Conservation (phyloP, 2,113 vertebrate genomes). For the Pipa parva region DNA sequence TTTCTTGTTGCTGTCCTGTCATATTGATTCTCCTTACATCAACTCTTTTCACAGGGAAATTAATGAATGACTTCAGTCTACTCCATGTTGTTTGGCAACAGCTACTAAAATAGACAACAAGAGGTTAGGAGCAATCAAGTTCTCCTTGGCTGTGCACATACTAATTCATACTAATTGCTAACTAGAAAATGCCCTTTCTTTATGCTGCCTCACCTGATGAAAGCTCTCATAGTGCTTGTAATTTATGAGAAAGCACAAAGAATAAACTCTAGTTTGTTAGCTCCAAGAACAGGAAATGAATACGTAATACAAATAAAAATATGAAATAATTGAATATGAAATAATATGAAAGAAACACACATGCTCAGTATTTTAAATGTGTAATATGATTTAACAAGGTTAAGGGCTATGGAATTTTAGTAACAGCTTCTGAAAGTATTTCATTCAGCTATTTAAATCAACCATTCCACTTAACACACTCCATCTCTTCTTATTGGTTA, state of each 20-base stretch:
- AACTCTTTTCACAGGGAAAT: not conserved
- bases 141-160: not conserved
- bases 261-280: not conserved
- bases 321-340: too few species aligned
- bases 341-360: not conserved
- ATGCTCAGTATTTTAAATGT: not conserved
- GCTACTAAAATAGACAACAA: not conserved
- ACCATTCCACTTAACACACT: not conserved
- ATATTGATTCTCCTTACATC: not conserved
- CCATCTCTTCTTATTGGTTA: not conserved
- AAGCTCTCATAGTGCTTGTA: not conserved
- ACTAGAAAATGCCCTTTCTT: not conserved
- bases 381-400: not conserved
- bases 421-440: not conserved
- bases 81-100: not conserved
- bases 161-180: constrained; percentile 19
- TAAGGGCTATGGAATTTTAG: not conserved
- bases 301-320: not conserved
- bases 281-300: not conserved
- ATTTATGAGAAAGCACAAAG: not conserved
- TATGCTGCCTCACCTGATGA: not conserved
- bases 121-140: not conserved
- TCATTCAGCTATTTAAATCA: not conserved
- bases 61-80: too few species aligned
- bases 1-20: not conserved